phyloP scores from a whole-genome alignment of 2,888 invertebrate species.

The Ochropleura plecta region DNA sequence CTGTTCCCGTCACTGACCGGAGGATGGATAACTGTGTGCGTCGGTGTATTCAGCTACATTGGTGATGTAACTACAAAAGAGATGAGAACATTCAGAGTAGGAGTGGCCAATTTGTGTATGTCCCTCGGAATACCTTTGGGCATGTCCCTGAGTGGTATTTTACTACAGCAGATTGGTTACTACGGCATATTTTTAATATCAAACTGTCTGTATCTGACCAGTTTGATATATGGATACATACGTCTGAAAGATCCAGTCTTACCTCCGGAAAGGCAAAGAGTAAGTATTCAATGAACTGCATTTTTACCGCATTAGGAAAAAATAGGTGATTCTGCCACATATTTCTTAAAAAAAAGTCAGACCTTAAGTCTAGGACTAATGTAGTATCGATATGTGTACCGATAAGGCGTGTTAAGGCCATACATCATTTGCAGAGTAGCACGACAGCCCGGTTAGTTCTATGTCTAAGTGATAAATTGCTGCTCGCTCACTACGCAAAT shows the following conservation, averaged over 20 bases:
- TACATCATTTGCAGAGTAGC: constrained; percentile 81
- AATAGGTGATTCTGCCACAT: constrained; percentile 14
- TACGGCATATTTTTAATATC: constrained; percentile 89
- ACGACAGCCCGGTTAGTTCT: constrained; percentile 82
- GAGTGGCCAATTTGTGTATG: constrained; percentile 91
- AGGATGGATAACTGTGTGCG: constrained; percentile 91
- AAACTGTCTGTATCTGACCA: constrained; percentile 87
- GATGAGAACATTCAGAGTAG: constrained; percentile 91
- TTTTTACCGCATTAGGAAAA: not conserved
- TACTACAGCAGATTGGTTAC: constrained; percentile 88
- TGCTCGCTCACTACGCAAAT: constrained; percentile 85
- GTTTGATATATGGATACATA: constrained; percentile 88
- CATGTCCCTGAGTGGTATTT: constrained; percentile 90
- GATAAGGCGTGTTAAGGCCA: constrained; percentile 73
- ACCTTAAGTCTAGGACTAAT: constrained; percentile 75
- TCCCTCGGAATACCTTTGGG: constrained; percentile 91
- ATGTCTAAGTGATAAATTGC: constrained; percentile 90
- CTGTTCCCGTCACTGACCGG: constrained; percentile 90
- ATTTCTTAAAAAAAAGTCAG: constrained; percentile 53
- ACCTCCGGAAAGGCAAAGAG: constrained; percentile 82
- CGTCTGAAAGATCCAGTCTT: constrained; percentile 86
- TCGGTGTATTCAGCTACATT: constrained; percentile 92
- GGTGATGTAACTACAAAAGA: constrained; percentile 91
- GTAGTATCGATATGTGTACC: constrained; percentile 69
- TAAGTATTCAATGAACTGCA: constrained; percentile 73